Evolutionary conservation across 92 coral and sea anemone species (phyloP), one percentile per base, ranked within the genome.

Genomic region (Zoanthus sansibaricus): DNA sequence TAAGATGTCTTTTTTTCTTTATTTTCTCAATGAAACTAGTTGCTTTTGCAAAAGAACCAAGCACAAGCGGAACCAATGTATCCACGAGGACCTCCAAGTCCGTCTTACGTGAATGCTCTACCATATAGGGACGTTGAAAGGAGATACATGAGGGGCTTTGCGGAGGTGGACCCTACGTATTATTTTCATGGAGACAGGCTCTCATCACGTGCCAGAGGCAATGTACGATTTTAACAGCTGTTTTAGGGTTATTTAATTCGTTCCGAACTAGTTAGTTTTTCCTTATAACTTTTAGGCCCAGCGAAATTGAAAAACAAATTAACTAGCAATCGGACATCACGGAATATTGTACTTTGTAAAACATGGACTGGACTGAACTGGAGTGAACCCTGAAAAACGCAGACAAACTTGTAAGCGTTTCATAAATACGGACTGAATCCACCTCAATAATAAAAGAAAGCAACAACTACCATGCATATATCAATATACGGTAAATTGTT

Each of bases 61-160:
- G 1, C 54, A 18, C 85, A 80, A 7, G 75, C 8, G 13, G 85
- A 80, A 45, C 85, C 85, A 5, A 3, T 80, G 75, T 80, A 58
- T 52, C 75, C 74, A 37, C 52, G 75, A n/a, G 75, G 85, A 0
- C 85, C 85, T 64, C 7, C 44, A 10, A 64, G 61, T n/a, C 16
- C 58, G 21, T 61, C 75, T 21, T 79, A 79, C 17, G 25, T 25
- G 25, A 51, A 17, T 59, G 84, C n/a, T 30, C 61, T 31, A 9
- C 72, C 84, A 17, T 79, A 79, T 30, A 33, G 13, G 25, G 74
- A 21, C 11, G 44, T 72, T 5, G 74, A 80, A 46, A 47, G 72
- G 56, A 13, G 75, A 17, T 64, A 46, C 18, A 42, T 14, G 15
- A 21, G 59, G 30, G 58, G 61, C 31, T 64, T 16, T 64, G 85